Percentiles rank a stretch among this genome's conserved stretches.
These are phyloP conservation scores for Amphilophus citrinellus DNA, from an alignment of 2,113 vertebrate genomes.

Conservation along the genomic window DNA sequence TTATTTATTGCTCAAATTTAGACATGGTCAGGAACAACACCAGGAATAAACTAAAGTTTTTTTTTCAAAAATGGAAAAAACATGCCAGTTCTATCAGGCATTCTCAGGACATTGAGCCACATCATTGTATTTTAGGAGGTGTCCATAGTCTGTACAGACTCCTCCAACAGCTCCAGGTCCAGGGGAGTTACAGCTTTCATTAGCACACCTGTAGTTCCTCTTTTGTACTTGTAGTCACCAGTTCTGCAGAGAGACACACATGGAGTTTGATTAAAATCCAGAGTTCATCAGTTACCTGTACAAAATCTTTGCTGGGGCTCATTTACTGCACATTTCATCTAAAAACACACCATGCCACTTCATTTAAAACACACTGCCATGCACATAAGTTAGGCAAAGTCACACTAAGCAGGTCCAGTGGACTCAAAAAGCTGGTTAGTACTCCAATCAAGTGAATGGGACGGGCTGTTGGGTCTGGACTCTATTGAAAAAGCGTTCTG, in stretches of 20 bases:
- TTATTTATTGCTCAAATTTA: not conserved
- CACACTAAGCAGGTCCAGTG: not conserved
- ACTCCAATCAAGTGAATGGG: not conserved
- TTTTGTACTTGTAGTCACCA: constrained; percentile 82
- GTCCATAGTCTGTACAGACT: constrained; percentile 89
- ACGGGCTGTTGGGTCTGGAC: constrained; percentile 5
- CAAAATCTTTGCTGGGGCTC: not conserved
- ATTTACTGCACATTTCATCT: not conserved
- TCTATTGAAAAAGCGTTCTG: constrained; percentile 5
- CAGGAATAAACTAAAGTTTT: constrained; percentile 50
- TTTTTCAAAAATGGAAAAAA: constrained; percentile 72
- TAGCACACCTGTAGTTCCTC: constrained; percentile 86
- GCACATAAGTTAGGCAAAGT: not conserved
- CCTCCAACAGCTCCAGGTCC: constrained; percentile 84
- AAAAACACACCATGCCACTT: not conserved
- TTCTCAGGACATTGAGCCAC: not conserved
- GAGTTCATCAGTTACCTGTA: not conserved
- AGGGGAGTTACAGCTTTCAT: constrained; percentile 75
- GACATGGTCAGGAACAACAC: not conserved
- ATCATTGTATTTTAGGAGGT: constrained; percentile 74
- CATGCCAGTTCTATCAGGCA: constrained; percentile 14
- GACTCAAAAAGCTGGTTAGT: constrained; percentile 30
- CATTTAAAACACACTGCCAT: not conserved
- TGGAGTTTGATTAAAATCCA: not conserved
- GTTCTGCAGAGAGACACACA: constrained; percentile 59